Percentiles rank a stretch among this genome's conserved stretches.
phyloP scores from a whole-genome alignment of 2,113 vertebrate genomes.

The Cryptotis parvus region DNA sequence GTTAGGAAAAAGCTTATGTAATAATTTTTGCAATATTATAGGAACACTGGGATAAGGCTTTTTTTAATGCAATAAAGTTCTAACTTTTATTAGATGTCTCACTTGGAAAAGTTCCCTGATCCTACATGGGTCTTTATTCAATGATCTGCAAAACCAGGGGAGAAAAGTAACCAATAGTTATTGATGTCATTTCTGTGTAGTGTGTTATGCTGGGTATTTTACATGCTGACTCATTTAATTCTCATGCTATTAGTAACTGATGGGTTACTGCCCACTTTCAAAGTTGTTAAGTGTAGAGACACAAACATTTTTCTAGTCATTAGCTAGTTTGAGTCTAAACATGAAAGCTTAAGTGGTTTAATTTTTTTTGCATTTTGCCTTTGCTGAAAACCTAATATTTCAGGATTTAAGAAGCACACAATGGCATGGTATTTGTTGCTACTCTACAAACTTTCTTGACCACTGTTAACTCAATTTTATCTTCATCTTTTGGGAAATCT shows the following conservation, averaged over 20 bases:
- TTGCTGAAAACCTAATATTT: not conserved
- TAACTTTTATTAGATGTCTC: not conserved
- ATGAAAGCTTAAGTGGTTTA: not conserved
- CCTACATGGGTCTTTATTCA: not conserved
- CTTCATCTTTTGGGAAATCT: not conserved
- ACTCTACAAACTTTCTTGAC: not conserved
- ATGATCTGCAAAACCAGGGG: not conserved
- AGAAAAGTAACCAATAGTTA: not conserved
- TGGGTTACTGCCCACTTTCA: not conserved
- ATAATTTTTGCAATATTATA: not conserved
- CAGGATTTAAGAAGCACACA: not conserved
- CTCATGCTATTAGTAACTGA: not conserved
- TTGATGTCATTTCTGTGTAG: not conserved
- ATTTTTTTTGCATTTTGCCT: not conserved
- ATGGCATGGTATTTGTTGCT: not conserved
- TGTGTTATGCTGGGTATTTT: not conserved
- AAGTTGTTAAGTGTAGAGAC: not conserved
- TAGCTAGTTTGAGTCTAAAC: not conserved
- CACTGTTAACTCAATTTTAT: not conserved
- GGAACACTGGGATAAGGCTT: not conserved
- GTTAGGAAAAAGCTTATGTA: not conserved
- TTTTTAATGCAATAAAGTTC: too few relatives aligned
- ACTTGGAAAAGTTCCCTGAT: not conserved
- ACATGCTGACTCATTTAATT: not conserved
- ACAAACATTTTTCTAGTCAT: slow-evolving; percentile 43